phyloP scores from a whole-genome alignment of 2,113 vertebrate genomes.

The Pachycephala philippinensis region DNA sequence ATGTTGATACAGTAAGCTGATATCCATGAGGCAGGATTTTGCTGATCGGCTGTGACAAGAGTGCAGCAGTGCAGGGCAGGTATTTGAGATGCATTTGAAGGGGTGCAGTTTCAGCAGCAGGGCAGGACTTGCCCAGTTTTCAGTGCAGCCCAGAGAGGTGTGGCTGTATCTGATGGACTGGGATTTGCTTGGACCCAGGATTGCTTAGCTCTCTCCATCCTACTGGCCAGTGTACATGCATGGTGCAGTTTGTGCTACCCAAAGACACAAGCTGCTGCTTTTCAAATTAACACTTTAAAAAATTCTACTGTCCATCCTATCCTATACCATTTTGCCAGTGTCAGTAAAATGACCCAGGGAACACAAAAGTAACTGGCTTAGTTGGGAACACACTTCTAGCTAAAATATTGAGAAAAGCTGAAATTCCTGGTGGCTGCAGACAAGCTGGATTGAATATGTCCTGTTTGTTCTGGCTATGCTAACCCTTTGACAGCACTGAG shows the following conservation, averaged over 20 bases:
- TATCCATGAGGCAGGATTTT: background rate
- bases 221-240: background rate
- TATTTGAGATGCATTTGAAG: background rate
- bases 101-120: background rate
- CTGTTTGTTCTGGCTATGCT: constrained; percentile 57
- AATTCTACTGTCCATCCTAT: background rate
- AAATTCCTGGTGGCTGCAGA: background rate
- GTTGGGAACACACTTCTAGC: background rate
- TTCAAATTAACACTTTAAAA: background rate
- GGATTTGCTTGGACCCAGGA: background rate
- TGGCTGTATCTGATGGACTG: background rate
- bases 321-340: background rate
- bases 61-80: background rate
- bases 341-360: background rate
- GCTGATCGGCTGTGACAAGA: background rate
- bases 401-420: background rate
- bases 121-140: background rate
- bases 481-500: constrained; percentile 59
- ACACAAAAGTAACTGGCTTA: background rate
- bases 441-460: constrained; percentile 20
- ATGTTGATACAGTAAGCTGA: background rate
- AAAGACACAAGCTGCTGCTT: background rate
- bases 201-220: background rate
- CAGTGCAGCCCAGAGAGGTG: background rate
- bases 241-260: background rate